phyloP scores from a whole-genome alignment of 2,113 vertebrate species.

The Chrysemys picta region DNA sequence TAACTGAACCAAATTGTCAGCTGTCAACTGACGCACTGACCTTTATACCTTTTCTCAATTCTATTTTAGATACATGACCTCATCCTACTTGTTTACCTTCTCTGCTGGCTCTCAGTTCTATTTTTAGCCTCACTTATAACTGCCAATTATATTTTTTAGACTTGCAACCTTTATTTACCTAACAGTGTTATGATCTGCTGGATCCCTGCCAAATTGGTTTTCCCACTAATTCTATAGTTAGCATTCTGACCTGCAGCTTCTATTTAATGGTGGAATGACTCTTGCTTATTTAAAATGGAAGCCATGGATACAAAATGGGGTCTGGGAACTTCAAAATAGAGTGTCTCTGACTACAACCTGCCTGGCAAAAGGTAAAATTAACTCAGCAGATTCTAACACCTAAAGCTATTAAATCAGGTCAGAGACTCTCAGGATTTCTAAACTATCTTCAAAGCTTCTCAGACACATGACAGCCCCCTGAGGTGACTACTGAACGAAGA shows the following conservation, averaged over 20 bases:
- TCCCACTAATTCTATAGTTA: not conserved
- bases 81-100: too few relatives aligned
- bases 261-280: not conserved
- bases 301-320: not conserved
- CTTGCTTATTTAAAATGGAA: not conserved
- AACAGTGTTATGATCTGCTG: too few relatives aligned
- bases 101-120: not conserved
- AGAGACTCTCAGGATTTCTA: not conserved
- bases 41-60: not conserved
- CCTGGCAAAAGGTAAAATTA: not conserved
- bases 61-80: not conserved
- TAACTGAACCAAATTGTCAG: too few relatives aligned
- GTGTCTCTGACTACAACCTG: not conserved
- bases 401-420: not conserved
- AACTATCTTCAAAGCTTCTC: not conserved
- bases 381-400: not conserved
- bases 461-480: not conserved
- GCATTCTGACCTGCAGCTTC: not conserved
- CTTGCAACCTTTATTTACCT: too few relatives aligned
- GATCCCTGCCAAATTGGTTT: too few relatives aligned
- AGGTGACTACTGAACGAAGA: not conserved
- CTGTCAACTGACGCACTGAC: not conserved
- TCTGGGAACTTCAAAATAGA: not conserved
- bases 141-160: not conserved
- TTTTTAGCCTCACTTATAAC: not conserved